A percentile compares a stretch with the other conserved stretches of the same genome.
Conservation (phyloP, 2,888 invertebrate genomes). For the Theodoxus fluviatilis region DNA sequence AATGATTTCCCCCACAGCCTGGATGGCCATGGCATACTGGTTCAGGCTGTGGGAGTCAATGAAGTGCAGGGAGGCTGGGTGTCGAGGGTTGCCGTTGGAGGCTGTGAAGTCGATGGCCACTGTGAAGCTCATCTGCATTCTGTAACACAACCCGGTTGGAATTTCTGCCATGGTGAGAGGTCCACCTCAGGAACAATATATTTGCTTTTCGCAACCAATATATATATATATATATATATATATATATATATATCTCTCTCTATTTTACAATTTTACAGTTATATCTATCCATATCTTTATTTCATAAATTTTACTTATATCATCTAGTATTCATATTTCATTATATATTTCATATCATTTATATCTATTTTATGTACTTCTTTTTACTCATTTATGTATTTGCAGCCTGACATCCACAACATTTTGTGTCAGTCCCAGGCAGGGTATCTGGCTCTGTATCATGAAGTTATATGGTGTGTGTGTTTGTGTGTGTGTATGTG, state of each 20-base stretch:
- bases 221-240: background rate
- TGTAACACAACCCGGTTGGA: conserved; percentile 31
- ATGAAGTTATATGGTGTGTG: no score
- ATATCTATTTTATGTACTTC: no score
- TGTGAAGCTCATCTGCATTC: conserved; percentile 67
- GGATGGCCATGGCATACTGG: conserved; percentile 68
- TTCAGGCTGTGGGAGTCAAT: conserved; percentile 65
- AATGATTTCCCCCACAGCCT: conserved; percentile 67
- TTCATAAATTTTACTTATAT: no score
- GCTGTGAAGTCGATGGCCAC: conserved; percentile 69
- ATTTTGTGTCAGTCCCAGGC: no score
- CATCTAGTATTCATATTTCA: no score
- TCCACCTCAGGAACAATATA: background rate
- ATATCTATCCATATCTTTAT: no score
- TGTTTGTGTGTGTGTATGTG: background rate
- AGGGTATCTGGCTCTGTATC: no score
- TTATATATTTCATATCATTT: no score
- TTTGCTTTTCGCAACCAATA: background rate
- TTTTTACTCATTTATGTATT: no score
- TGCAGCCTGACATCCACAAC: no score
- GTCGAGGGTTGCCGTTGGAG: conserved; percentile 65
- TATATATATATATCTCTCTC: background rate
- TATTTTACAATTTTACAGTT: no score
- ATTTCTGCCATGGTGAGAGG: background rate
- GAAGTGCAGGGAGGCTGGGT: conserved; percentile 61